Evolutionary conservation across 2,113 vertebrate species (phyloP), one percentile per base, ranked within the genome.

Genomic region (Megaptera novaeangliae): DNA sequence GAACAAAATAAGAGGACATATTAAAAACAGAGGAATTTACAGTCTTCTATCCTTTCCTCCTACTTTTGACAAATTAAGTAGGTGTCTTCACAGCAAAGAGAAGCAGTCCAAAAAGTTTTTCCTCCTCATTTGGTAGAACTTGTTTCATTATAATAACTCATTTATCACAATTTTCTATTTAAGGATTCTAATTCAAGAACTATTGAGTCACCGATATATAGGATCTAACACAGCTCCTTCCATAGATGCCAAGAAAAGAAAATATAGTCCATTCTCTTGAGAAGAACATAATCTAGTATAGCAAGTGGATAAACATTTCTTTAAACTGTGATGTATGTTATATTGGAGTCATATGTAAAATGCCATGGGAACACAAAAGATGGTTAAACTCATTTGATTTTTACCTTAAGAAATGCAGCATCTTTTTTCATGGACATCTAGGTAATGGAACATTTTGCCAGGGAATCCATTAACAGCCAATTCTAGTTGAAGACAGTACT

Each of bases 31-130:
- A 61, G 39, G 21, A 71, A 71, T 92, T 83, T 86, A 25, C 0
- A 77, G 20, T 74, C 36, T 84, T 91, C 12, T 72, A 72, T 55
- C 27, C 80, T 84, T 87, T 69, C 17, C 64, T 91, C 39, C 20
- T 39, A 89, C 18, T 84, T 87, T 95, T 96, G 39, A 83, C 52
- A 90, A 94, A 96, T 78, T 96, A 93, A 96, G 27, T 85, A 87
- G 20, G 13, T 92, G 10, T 75, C 31, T 83, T 95, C n/a, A 63
- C 17, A 94, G 21, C 23, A 68, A 86, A 88, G 29, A 90, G 10
- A 93, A 89, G 6, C 23, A 46, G 25, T 82, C 59, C 25, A 75
- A 39, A 75, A 90, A 34, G 0, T 88, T 77, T 86, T 36, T 11
- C 44, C 6, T 78, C 29, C 21, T 75, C 15, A 63, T 18, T 68